These are phyloP conservation scores for Mamestra configurata DNA, from an alignment of 1,140 invertebrate genomes.

Conservation along the genomic window DNA sequence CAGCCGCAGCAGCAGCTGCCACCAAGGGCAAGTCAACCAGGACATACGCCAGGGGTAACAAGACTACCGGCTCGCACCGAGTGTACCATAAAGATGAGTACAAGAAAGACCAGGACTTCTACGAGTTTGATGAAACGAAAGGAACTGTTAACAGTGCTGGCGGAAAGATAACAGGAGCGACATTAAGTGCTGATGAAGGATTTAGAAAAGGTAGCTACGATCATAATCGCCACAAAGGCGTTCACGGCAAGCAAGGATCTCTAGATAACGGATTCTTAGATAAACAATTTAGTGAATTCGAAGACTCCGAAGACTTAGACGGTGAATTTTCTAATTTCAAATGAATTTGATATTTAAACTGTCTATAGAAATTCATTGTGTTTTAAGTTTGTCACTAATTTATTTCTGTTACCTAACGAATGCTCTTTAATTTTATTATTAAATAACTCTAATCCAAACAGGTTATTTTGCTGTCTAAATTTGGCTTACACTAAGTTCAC, in stretches of 20 bases:
- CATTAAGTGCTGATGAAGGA: conserved; percentile 82
- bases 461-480: no score
- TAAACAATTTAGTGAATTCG: conserved; percentile 82
- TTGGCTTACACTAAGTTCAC: no score
- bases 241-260: conserved; percentile 86
- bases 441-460: no score
- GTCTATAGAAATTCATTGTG: not conserved
- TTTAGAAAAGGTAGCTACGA: conserved; percentile 88
- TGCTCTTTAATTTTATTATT: no score
- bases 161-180: conserved; percentile 84
- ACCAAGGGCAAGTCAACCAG: conserved; percentile 81
- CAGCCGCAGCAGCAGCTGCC: conserved; percentile 76
- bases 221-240: conserved; percentile 81
- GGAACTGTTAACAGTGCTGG: conserved; percentile 90
- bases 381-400: not conserved
- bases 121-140: conserved; percentile 90
- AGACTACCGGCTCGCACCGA: conserved; percentile 91
- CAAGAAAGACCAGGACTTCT: conserved; percentile 92
- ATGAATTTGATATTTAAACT: not conserved
- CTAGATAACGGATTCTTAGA: conserved; percentile 86
- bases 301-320: conserved; percentile 84
- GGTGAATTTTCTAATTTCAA: conserved; percentile 45
- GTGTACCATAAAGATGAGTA: conserved; percentile 92
- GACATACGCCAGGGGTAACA: conserved; percentile 90
- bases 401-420: no score